Conservation (phyloP, 2,888 invertebrate genomes). For the Orthonychiurus folsomi region DNA sequence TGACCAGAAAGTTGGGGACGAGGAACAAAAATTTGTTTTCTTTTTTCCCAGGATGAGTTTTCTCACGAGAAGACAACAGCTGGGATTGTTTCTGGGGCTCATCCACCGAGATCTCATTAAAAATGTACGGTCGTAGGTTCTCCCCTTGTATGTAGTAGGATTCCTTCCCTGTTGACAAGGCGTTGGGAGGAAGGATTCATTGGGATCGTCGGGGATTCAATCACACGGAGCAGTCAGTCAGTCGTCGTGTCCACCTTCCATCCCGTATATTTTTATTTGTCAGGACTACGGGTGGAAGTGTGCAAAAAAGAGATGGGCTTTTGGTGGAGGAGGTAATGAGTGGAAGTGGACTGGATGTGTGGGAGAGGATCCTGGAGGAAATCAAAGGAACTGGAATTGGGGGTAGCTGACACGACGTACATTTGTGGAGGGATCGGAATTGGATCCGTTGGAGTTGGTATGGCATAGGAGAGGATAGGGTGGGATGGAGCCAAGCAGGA, state of each 20-base stretch:
- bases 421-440: background rate
- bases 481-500: background rate
- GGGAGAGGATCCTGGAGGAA: background rate
- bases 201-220: too few relatives aligned
- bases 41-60: slow-evolving; percentile 23
- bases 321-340: background rate
- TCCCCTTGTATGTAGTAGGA: too few relatives aligned
- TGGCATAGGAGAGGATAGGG: background rate
- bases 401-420: too few relatives aligned
- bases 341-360: background rate
- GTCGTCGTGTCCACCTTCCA: too few relatives aligned
- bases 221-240: too few relatives aligned
- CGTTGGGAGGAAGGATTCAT: too few relatives aligned
- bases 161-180: too few relatives aligned
- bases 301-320: too few relatives aligned
- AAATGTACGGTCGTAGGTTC: too few relatives aligned
- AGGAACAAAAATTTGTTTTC: slow-evolving; percentile 28
- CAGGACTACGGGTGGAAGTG: too few relatives aligned
- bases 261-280: too few relatives aligned
- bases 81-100: background rate
- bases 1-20: slow-evolving; percentile 22
- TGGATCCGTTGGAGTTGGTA: background rate
- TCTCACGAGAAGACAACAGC: slow-evolving; percentile 22
- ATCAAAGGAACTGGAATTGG: background rate
- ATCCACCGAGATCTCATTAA: slow-evolving; percentile 26